A percentile compares a stretch with the other conserved stretches of the same genome.
Conservation (phyloP, 37 sponge, comb jelly and placozoan genomes). For the Crambe crambe region DNA sequence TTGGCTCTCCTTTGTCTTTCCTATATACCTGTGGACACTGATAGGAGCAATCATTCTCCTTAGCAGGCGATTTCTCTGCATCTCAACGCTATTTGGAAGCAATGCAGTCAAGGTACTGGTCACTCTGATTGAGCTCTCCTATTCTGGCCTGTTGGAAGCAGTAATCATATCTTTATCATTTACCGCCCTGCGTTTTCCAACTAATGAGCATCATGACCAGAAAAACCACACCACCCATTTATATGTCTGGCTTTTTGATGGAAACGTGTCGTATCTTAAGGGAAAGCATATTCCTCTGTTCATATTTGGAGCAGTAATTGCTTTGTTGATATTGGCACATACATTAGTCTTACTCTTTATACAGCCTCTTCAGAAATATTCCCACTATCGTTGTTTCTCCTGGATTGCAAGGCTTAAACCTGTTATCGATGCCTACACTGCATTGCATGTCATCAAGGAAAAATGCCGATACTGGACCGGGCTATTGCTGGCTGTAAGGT, state of each 20-base stretch:
- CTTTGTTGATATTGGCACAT: not conserved
- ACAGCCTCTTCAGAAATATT: not conserved
- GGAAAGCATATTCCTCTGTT: not conserved
- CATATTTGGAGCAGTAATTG: not conserved
- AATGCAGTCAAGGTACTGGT: conserved; percentile 43
- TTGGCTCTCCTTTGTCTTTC: conserved; percentile 43
- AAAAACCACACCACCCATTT: not conserved
- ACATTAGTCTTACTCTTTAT: not conserved
- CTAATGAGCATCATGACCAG: no score
- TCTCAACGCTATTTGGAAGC: conserved; percentile 9
- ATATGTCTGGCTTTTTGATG: not conserved
- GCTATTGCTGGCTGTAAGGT: not conserved
- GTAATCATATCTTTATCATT: conserved; percentile 15
- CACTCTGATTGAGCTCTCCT: conserved; percentile 38
- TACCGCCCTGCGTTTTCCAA: conserved; percentile 11
- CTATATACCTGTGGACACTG: conserved; percentile 24
- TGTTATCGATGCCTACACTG: conserved; percentile 7
- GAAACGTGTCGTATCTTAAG: not conserved
- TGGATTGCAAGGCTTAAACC: not conserved
- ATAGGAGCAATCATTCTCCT: not conserved
- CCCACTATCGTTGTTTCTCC: not conserved
- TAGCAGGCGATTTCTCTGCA: not conserved
- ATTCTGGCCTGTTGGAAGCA: conserved; percentile 14
- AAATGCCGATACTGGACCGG: conserved; percentile 2
- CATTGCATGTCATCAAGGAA: not conserved